These are phyloP conservation scores for Pseudomyrmex dendroicus DNA, from an alignment of 1,140 invertebrate genomes.

Conservation along the genomic window DNA sequence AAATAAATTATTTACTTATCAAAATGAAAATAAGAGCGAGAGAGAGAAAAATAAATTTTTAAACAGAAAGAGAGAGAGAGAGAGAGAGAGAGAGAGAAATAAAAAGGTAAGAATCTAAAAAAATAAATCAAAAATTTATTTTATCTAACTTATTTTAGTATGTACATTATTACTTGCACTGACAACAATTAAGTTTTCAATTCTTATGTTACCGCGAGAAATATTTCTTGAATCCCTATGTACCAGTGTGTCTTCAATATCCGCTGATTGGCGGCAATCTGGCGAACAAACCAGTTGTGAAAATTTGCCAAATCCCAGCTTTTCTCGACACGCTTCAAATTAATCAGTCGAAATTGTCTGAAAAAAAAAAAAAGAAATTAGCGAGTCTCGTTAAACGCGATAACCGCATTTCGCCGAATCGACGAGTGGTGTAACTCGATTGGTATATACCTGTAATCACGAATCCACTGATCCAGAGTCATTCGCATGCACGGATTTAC, in stretches of 20 bases:
- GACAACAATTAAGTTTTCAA: neutral
- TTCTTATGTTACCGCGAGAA: conserved; percentile 75
- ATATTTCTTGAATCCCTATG: conserved; percentile 87
- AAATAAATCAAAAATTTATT: conserved; percentile 2
- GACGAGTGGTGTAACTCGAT: neutral
- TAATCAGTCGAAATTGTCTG: conserved; percentile 77
- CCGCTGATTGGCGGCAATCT: conserved; percentile 86
- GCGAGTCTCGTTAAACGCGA: neutral
- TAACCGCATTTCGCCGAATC: neutral
- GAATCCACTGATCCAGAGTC: conserved; percentile 77
- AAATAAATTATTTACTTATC: too few species aligned
- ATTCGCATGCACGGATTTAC: conserved; percentile 81
- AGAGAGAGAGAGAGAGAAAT: too few species aligned
- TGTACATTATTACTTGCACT: too few species aligned
- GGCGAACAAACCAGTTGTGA: conserved; percentile 77
- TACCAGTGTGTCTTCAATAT: conserved; percentile 88
- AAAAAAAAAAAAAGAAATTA: conserved; percentile 24
- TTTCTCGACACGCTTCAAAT: conserved; percentile 82
- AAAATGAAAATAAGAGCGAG: too few species aligned
- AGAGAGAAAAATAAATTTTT: too few species aligned
- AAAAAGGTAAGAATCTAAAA: too few species aligned
- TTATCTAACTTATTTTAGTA: neutral
- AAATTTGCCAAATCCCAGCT: conserved; percentile 89
- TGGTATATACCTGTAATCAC: conserved; percentile 69
- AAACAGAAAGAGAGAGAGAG: too few species aligned